A percentile compares a stretch with the other conserved stretches of the same genome.
Evolutionary conservation across 2,797 vertebrate species (phyloP).

Genomic region (Clarias laeviceps): DNA sequence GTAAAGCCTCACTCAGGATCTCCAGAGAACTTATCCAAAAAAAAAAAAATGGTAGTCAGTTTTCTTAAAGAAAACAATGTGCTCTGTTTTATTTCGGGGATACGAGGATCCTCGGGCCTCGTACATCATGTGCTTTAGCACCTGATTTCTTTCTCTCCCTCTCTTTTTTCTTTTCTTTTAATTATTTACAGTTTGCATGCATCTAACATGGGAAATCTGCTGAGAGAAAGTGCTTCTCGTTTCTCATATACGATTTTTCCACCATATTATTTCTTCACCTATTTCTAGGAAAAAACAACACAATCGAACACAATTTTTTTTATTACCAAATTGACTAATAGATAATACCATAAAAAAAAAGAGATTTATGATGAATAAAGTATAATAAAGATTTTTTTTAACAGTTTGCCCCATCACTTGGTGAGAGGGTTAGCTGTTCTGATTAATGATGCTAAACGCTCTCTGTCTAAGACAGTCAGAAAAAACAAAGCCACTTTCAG

Average conservation of each 20-base stretch:
- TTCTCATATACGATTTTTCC: conserved; percentile 26
- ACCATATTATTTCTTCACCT: conserved; percentile 21
- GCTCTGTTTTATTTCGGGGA: conserved; percentile 24
- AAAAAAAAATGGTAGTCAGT: neutral
- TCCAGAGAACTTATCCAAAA: neutral
- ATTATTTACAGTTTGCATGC: conserved; percentile 7
- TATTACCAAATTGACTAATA: conserved; percentile 31
- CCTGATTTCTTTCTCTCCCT: neutral
- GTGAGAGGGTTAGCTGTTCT: conserved; percentile 44
- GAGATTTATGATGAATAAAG: neutral
- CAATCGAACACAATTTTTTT: conserved; percentile 28
- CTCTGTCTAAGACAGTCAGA: conserved; percentile 50
- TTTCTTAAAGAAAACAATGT: conserved; percentile 24
- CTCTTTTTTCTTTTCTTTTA: neutral
- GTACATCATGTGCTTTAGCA: conserved; percentile 17
- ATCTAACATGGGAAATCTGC: conserved; percentile 36
- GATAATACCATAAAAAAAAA: conserved; percentile 27
- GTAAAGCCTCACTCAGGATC: neutral
- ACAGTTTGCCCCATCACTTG: conserved; percentile 48
- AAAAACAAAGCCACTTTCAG: conserved; percentile 26
- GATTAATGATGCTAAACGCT: conserved; percentile 33
- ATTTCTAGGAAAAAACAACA: conserved; percentile 31
- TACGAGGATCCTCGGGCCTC: neutral
- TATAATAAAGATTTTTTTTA: conserved; percentile 9
- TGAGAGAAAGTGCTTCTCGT: conserved; percentile 53